Percentiles rank a stretch among this genome's conserved stretches.
Conservation (phyloP, 2,113 vertebrate species). For the Emydocephalus ijimae region DNA sequence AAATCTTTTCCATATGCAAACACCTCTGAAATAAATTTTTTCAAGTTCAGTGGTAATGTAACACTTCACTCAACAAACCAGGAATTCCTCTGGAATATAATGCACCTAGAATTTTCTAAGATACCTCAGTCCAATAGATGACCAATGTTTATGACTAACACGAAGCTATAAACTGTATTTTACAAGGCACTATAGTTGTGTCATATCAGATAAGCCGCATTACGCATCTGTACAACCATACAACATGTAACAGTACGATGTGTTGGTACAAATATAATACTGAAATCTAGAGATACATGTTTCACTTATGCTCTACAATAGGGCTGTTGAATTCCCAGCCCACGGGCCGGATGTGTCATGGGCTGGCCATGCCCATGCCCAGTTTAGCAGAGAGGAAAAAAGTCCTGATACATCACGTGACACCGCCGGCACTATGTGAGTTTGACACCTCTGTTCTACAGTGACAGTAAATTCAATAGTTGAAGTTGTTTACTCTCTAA, state of each 20-base stretch:
- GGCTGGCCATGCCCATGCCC: no score
- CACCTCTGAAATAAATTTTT: not conserved
- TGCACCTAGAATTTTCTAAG: not conserved
- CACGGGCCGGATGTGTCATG: no score
- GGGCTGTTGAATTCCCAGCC: no score
- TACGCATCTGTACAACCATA: not conserved
- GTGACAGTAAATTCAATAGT: not conserved
- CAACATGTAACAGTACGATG: not conserved
- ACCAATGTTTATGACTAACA: not conserved
- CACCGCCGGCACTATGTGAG: no score
- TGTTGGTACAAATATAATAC: not conserved
- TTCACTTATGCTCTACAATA: not conserved
- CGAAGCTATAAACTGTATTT: not conserved
- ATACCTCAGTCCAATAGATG: conserved; percentile 17
- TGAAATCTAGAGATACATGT: not conserved
- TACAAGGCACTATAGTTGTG: not conserved
- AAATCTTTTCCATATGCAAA: not conserved
- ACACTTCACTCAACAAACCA: not conserved
- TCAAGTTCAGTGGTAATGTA: not conserved
- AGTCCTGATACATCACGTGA: no score
- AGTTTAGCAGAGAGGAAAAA: no score
- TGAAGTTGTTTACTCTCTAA: not conserved
- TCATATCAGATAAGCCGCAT: not conserved
- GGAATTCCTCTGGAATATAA: not conserved
- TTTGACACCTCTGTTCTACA: not conserved